phyloP scores from a whole-genome alignment of 2,888 invertebrate species.

The Rhagium mordax region DNA sequence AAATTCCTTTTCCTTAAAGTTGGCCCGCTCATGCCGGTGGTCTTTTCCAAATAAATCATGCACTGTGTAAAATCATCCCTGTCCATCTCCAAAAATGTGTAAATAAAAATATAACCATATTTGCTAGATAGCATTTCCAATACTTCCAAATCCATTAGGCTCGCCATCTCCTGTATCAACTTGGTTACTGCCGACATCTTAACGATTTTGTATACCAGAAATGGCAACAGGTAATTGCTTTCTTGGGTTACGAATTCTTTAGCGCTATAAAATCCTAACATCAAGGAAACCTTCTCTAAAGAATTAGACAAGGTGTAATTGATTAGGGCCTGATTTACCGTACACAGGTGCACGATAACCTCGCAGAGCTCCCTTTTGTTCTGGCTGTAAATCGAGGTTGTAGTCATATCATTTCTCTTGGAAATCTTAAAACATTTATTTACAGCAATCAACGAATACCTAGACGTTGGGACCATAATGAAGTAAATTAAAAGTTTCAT shows the following conservation, averaged over 20 bases:
- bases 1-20: constrained; percentile 78
- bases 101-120: constrained; percentile 81
- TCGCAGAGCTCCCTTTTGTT: constrained; percentile 77
- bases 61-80: constrained; percentile 75
- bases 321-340: constrained; percentile 73
- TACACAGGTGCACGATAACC: constrained; percentile 74
- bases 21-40: constrained; percentile 74
- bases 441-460: constrained; percentile 74
- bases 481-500: constrained; percentile 75
- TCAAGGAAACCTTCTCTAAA: constrained; percentile 76
- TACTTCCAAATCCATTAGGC: constrained; percentile 74
- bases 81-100: constrained; percentile 75
- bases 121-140: constrained; percentile 77
- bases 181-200: constrained; percentile 73
- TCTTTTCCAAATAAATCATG: constrained; percentile 75
- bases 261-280: constrained; percentile 76
- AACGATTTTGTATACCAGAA: constrained; percentile 75
- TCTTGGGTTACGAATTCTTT: constrained; percentile 71
- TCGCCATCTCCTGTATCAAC: constrained; percentile 78
- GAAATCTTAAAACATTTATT: constrained; percentile 75
- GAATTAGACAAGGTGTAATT: constrained; percentile 75
- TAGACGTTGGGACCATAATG: constrained; percentile 77
- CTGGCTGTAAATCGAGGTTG: constrained; percentile 74
- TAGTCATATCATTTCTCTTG: constrained; percentile 71
- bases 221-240: constrained; percentile 78